Conservation (phyloP, 2,113 vertebrate species). For the Struthidea cinerea region DNA sequence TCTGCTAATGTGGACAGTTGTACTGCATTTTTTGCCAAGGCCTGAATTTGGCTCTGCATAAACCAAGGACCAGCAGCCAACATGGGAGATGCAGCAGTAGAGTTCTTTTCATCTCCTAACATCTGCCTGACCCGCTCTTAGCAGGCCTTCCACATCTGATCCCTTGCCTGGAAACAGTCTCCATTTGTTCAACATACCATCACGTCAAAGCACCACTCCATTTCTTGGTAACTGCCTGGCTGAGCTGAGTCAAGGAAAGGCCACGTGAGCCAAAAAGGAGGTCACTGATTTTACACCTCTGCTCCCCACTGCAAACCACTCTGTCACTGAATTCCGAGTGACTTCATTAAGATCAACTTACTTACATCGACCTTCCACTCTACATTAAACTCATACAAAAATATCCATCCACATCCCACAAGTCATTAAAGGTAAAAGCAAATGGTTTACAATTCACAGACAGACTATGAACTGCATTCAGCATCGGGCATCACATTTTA, state of each 20-base stretch:
- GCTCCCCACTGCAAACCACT: neutral
- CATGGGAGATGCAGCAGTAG: fast-evolving
- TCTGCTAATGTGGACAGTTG: neutral
- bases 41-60: neutral
- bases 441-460: neutral
- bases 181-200: fast-evolving
- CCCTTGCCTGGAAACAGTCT: neutral
- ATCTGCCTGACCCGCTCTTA: neutral
- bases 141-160: neutral
- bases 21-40: neutral
- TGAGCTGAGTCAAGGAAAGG: neutral
- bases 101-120: neutral
- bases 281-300: neutral
- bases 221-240: neutral
- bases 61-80: neutral
- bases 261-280: neutral
- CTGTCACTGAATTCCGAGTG: neutral
- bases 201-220: neutral
- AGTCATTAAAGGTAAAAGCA: neutral
- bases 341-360: neutral
- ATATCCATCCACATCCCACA: neutral
- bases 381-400: neutral
- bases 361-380: neutral
- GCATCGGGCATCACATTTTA: neutral
- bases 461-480: neutral